phyloP scores from a whole-genome alignment of 2,113 vertebrate genomes.

The human (Homo sapiens) region GRCh38 chr20:41274001-41274500 shows the following conservation, averaged over 20 bases:
- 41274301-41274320: neutral
- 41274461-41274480: neutral
- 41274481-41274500: neutral
- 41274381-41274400: constrained; percentile 18
- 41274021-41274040: neutral
- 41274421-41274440: neutral
- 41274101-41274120: neutral
- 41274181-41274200: neutral
- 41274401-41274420: neutral
- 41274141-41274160: neutral
- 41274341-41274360: constrained; percentile 1
- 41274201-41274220: constrained; percentile 1
- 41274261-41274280: neutral
- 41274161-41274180: neutral
- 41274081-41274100: constrained; percentile 37
- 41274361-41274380: neutral
- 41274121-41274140: constrained; percentile 17
- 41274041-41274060: neutral
- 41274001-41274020: neutral
- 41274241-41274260: neutral
- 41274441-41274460: neutral
- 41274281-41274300: neutral
- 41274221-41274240: constrained; percentile 50
- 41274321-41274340: constrained; percentile 10
- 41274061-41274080: constrained; percentile 9